A percentile compares a stretch with the other conserved stretches of the same genome.
Conservation (phyloP, 37 sponge, comb jelly and placozoan genomes). For the Bolinopsis microptera region DNA sequence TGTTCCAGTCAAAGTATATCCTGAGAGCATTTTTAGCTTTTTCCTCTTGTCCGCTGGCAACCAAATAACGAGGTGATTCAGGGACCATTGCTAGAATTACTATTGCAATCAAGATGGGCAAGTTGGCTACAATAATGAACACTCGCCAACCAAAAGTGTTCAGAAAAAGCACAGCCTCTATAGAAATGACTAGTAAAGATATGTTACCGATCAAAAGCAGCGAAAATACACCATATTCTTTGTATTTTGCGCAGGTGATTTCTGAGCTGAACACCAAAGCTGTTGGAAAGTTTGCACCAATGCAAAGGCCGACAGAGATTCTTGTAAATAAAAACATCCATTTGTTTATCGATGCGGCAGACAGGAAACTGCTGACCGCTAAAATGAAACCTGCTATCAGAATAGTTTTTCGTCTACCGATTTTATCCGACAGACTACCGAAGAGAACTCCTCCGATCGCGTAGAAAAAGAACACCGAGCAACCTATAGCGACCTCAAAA, state of each 20-base stretch:
- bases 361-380: not conserved
- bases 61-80: slow-evolving; percentile 6
- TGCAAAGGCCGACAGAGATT: not conserved
- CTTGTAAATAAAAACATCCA: not conserved
- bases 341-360: not conserved
- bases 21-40: not conserved
- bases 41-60: not conserved
- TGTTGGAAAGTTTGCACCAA: not conserved
- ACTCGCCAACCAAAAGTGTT: not conserved
- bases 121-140: not conserved
- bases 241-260: not conserved
- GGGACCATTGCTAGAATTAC: not conserved
- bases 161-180: not conserved
- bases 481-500: not conserved
- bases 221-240: not conserved
- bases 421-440: not conserved
- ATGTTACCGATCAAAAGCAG: not conserved
- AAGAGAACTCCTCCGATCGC: not conserved
- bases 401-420: not conserved
- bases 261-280: not conserved
- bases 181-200: not conserved
- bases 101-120: not conserved
- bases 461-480: not conserved
- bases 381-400: not conserved
- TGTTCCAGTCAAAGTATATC: not conserved